phyloP scores from a whole-genome alignment of 2,797 vertebrate genomes.

The Tapera naevia region DNA sequence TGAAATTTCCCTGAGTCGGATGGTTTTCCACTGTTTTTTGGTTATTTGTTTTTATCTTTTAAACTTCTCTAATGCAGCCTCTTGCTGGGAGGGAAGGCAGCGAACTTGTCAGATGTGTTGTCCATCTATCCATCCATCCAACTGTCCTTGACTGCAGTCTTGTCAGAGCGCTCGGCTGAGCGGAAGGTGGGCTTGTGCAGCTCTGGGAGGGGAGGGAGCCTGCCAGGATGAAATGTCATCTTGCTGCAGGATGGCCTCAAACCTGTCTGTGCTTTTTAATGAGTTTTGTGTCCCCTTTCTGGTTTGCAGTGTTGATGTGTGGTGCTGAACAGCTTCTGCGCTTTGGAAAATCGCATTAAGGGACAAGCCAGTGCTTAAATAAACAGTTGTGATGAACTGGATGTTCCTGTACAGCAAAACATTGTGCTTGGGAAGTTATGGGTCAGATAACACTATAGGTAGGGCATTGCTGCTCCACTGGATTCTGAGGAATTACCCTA shows the following conservation, averaged over 20 bases:
- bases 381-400: background rate
- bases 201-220: background rate
- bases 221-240: background rate
- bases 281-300: background rate
- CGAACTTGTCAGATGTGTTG: background rate
- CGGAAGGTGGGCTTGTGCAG: background rate
- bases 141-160: background rate
- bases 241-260: background rate
- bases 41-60: too few relatives aligned
- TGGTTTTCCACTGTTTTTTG: background rate
- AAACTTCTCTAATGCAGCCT: background rate
- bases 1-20: constrained; percentile 2
- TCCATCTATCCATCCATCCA: background rate
- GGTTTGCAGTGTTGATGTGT: fast-evolving
- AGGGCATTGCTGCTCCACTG: background rate
- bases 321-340: background rate
- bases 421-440: background rate
- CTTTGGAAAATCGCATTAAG: background rate
- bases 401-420: fast-evolving
- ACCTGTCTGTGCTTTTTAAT: background rate
- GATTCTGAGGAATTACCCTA: background rate
- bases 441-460: background rate
- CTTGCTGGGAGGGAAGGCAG: background rate
- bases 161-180: background rate
- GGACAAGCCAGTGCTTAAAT: background rate